These are phyloP conservation scores for Verasper variegatus DNA, from an alignment of 2,113 vertebrate species.

Conservation along the genomic window DNA sequence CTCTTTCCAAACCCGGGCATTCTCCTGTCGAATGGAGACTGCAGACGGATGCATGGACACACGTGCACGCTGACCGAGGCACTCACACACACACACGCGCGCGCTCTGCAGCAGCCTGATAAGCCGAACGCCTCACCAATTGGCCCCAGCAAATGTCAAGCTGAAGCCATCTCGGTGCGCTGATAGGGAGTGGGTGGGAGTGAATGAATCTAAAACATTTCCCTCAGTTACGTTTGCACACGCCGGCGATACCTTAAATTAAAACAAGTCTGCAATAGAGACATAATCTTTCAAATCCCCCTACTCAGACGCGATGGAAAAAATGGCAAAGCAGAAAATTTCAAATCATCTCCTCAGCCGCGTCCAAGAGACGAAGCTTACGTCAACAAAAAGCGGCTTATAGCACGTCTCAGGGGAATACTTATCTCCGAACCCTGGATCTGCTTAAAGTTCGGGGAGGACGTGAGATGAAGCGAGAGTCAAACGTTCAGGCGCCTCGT, in stretches of 20 bases:
- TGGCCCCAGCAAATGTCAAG: constrained; percentile 75
- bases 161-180: constrained; percentile 50
- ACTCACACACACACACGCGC: constrained; percentile 2
- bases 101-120: constrained; percentile 65
- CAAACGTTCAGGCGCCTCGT: constrained; percentile 26
- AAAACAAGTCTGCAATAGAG: constrained; percentile 53
- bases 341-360: constrained; percentile 28
- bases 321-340: constrained; percentile 30
- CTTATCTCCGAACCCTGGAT: constrained; percentile 46
- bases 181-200: constrained; percentile 51
- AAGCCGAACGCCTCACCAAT: constrained; percentile 63
- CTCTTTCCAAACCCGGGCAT: constrained; percentile 18
- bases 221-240: constrained; percentile 45
- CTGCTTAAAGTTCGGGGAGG: constrained; percentile 30
- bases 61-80: constrained; percentile 18
- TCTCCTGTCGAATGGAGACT: constrained; percentile 36
- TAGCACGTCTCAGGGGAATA: constrained; percentile 29
- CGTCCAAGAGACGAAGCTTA: constrained; percentile 46
- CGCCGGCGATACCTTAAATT: constrained; percentile 53
- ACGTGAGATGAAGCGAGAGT: constrained; percentile 43
- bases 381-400: constrained; percentile 67
- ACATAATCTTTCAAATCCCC: constrained; percentile 60
- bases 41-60: constrained; percentile 39
- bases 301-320: constrained; percentile 47
- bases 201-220: constrained; percentile 47